phyloP scores from a whole-genome alignment of 2,888 invertebrate species.

The Cheilosia vulpina region DNA sequence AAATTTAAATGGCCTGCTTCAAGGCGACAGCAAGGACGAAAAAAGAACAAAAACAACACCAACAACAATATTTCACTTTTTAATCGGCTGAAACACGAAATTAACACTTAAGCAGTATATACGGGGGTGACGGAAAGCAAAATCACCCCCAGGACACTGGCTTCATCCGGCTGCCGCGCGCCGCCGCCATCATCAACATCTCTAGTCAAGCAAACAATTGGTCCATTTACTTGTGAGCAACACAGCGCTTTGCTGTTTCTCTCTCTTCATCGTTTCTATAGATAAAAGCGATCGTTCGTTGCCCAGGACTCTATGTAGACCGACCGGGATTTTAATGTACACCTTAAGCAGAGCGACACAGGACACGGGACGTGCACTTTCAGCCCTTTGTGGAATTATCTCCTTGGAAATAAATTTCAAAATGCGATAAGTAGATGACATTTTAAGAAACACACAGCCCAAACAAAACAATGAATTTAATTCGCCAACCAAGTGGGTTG shows the following conservation, averaged over 20 bases:
- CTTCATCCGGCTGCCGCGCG: background rate
- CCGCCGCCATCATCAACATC: slow-evolving; percentile 56
- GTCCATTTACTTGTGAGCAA: slow-evolving; percentile 53
- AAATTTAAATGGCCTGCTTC: slow-evolving; percentile 62
- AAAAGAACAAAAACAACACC: slow-evolving; percentile 27
- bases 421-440: slow-evolving; percentile 75
- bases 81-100: slow-evolving; percentile 73
- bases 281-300: slow-evolving; percentile 41
- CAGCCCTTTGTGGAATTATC: slow-evolving; percentile 74
- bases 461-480: slow-evolving; percentile 66
- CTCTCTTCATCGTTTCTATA: background rate
- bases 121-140: slow-evolving; percentile 24
- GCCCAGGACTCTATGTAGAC: slow-evolving; percentile 11
- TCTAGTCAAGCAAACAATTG: slow-evolving; percentile 70
- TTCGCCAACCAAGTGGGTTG: slow-evolving; percentile 10
- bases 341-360: slow-evolving; percentile 28
- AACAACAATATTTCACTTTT: slow-evolving; percentile 74
- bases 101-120: slow-evolving; percentile 67
- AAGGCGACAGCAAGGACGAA: background rate
- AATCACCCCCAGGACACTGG: slow-evolving; percentile 60
- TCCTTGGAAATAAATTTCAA: slow-evolving; percentile 73
- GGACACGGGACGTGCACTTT: slow-evolving; percentile 60
- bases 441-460: slow-evolving; percentile 68
- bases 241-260: background rate
- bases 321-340: slow-evolving; percentile 6